phyloP scores from a whole-genome alignment of 1,140 invertebrate species.

The Macrobrachium rosenbergii region DNA sequence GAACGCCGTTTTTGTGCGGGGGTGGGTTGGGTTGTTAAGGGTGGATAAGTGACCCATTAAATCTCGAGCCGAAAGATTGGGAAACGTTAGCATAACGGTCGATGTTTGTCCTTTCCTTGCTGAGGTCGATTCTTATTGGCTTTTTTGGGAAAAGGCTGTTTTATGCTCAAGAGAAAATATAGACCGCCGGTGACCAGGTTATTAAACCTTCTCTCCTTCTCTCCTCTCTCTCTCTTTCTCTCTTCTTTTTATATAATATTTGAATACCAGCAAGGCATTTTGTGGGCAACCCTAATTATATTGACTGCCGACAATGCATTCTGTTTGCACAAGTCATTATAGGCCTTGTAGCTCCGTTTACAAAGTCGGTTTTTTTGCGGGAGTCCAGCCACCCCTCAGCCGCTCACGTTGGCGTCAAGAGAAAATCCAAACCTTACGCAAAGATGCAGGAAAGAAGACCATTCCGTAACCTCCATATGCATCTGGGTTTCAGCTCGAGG shows the following conservation, averaged over 20 bases:
- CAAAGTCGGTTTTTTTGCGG: background rate
- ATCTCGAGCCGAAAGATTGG: no score
- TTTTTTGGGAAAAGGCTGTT: background rate
- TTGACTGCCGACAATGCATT: slow-evolving; percentile 45
- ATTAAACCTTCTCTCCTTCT: slow-evolving; percentile 19
- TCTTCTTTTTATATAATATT: slow-evolving; percentile 39
- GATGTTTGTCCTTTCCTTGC: no score
- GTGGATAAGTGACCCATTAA: no score
- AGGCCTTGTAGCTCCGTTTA: slow-evolving; percentile 15
- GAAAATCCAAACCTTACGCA: background rate
- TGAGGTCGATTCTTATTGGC: background rate
- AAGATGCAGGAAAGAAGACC: background rate
- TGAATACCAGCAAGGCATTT: slow-evolving; percentile 49
- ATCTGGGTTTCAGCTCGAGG: background rate
- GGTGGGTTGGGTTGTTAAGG: no score
- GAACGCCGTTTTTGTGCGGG: no score
- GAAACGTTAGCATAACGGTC: no score
- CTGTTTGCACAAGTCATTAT: slow-evolving; percentile 54
- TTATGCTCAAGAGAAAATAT: background rate
- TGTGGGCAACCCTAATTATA: slow-evolving; percentile 57
- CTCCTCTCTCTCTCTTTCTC: background rate
- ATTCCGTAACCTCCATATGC: background rate
- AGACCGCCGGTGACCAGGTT: background rate
- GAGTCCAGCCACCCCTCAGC: background rate
- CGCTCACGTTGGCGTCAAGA: no score